phyloP scores from a whole-genome alignment of 2,888 invertebrate genomes.

The Meloe dianella region DNA sequence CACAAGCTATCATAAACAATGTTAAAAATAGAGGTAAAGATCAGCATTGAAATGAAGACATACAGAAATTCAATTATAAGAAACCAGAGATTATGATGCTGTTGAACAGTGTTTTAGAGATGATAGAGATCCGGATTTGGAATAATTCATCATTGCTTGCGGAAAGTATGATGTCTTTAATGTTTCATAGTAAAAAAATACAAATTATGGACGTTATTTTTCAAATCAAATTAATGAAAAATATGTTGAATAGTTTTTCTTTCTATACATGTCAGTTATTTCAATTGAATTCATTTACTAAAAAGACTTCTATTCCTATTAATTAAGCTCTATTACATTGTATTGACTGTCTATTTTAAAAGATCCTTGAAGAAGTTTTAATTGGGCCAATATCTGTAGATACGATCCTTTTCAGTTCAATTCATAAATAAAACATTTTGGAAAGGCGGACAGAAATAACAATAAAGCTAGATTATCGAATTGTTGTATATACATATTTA shows the following conservation, averaged over 20 bases:
- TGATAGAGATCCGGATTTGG: no score
- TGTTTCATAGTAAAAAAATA: no score
- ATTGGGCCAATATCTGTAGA: slow-evolving; percentile 35
- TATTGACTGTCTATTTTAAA: background rate
- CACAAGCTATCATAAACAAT: no score
- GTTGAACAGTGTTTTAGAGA: no score
- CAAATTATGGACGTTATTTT: no score
- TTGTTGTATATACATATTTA: slow-evolving; percentile 49
- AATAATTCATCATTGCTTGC: no score
- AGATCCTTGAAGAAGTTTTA: slow-evolving; percentile 11
- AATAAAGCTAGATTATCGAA: slow-evolving; percentile 48
- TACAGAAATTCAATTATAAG: no score
- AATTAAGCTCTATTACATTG: slow-evolving; percentile 6
- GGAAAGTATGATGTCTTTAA: no score
- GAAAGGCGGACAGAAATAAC: slow-evolving; percentile 44
- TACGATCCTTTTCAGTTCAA: slow-evolving; percentile 9
- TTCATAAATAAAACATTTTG: slow-evolving; percentile 10
- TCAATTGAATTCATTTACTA: slow-evolving; percentile 1
- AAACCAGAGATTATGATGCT: no score
- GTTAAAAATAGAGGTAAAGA: no score
- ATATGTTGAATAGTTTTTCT: background rate
- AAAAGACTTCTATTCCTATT: background rate
- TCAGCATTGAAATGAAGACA: no score
- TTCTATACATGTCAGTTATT: background rate
- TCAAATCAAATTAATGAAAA: no score